A percentile compares a stretch with the other conserved stretches of the same genome.
These are phyloP conservation scores for Lagria hirta DNA, from an alignment of 2,888 invertebrate species.

Conservation along the genomic window DNA sequence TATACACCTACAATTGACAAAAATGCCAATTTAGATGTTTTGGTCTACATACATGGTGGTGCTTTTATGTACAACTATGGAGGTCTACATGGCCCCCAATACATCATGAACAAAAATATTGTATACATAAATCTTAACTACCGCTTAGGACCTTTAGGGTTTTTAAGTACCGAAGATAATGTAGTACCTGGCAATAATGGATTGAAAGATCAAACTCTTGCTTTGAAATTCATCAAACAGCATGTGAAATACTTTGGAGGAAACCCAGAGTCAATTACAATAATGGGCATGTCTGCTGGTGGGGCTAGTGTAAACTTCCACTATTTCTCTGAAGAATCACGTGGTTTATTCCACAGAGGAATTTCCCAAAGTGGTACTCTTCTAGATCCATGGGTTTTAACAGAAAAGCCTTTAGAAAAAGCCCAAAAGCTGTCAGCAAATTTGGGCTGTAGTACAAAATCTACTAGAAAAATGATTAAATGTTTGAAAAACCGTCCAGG, in stretches of 20 bases:
- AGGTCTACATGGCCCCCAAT: slow-evolving; percentile 58
- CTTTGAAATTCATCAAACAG: slow-evolving; percentile 67
- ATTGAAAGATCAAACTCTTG: slow-evolving; percentile 71
- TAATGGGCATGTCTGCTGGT: slow-evolving; percentile 73
- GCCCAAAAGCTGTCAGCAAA: slow-evolving; percentile 61
- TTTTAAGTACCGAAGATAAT: slow-evolving; percentile 72
- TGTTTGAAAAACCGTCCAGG: slow-evolving; percentile 67
- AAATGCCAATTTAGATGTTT: slow-evolving; percentile 59
- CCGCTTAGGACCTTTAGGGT: slow-evolving; percentile 71
- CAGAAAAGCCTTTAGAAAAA: slow-evolving; percentile 62
- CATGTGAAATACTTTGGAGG: slow-evolving; percentile 73
- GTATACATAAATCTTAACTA: slow-evolving; percentile 72
- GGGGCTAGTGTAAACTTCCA: slow-evolving; percentile 76
- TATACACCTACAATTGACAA: slow-evolving; percentile 58
- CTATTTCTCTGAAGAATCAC: slow-evolving; percentile 61
- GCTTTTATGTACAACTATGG: slow-evolving; percentile 69
- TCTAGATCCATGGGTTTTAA: slow-evolving; percentile 62
- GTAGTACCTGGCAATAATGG: slow-evolving; percentile 71
- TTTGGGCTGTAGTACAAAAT: slow-evolving; percentile 64
- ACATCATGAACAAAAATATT: slow-evolving; percentile 65
- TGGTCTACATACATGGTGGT: slow-evolving; percentile 68
- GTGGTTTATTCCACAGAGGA: slow-evolving; percentile 59
- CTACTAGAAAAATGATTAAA: slow-evolving; percentile 57
- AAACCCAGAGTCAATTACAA: slow-evolving; percentile 67
- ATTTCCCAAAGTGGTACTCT: slow-evolving; percentile 73